These are phyloP conservation scores for Drosophila meridiana DNA, from an alignment of 2,888 invertebrate species.

Conservation along the genomic window DNA sequence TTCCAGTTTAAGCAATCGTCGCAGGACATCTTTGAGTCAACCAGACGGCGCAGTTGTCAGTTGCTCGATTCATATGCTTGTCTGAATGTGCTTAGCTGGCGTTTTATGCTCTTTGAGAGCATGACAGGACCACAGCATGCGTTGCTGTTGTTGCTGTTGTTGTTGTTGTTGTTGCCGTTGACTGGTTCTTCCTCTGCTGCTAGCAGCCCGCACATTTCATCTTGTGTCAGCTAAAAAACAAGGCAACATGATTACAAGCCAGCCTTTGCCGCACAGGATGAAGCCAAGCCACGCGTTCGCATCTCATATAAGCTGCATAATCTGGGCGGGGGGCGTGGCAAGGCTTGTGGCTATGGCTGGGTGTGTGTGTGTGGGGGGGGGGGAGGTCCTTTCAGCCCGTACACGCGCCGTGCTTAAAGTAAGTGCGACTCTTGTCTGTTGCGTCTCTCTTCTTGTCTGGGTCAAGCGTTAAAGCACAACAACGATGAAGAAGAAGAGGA, in stretches of 20 bases:
- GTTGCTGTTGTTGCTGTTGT: neutral
- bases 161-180: slow-evolving; percentile 1
- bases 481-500: slow-evolving; percentile 7
- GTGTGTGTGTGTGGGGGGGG: neutral
- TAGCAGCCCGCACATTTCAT: slow-evolving; percentile 34
- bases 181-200: neutral
- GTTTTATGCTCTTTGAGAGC: slow-evolving; percentile 55
- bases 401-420: slow-evolving; percentile 46
- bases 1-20: slow-evolving; percentile 31
- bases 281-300: slow-evolving; percentile 33
- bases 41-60: slow-evolving; percentile 8
- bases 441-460: slow-evolving; percentile 55
- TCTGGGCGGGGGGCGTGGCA: slow-evolving; percentile 13
- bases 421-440: slow-evolving; percentile 44
- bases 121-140: slow-evolving; percentile 23
- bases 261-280: slow-evolving; percentile 34
- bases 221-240: slow-evolving; percentile 70
- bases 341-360: neutral
- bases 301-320: slow-evolving; percentile 51
- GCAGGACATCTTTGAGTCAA: slow-evolving; percentile 52
- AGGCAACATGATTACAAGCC: slow-evolving; percentile 60
- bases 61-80: slow-evolving; percentile 15
- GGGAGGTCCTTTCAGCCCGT: slow-evolving; percentile 21
- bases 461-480: slow-evolving; percentile 64
- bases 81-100: slow-evolving; percentile 61